phyloP scores from a whole-genome alignment of 2,888 invertebrate genomes.

The Phoronis australis region DNA sequence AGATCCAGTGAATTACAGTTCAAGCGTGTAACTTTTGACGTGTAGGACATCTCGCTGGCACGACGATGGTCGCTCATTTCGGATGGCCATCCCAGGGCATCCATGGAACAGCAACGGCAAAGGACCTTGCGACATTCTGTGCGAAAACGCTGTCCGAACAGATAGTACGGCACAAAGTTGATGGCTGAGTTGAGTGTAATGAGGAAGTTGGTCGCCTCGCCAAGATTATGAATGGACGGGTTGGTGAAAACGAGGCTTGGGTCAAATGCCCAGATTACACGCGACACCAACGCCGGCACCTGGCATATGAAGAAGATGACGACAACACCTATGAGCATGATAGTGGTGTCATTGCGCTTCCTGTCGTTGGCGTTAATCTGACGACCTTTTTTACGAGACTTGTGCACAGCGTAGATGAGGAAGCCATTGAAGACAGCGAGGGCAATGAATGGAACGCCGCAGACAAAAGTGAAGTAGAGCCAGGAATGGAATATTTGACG shows the following conservation, averaged over 20 bases:
- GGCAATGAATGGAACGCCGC: slow-evolving; percentile 47
- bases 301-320: slow-evolving; percentile 52
- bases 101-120: too few relatives aligned
- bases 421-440: slow-evolving; percentile 47
- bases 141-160: slow-evolving; percentile 49
- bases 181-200: slow-evolving; percentile 51
- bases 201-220: slow-evolving; percentile 48
- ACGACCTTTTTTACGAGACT: slow-evolving; percentile 37
- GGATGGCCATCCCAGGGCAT: too few relatives aligned
- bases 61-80: too few relatives aligned
- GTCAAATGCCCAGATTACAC: slow-evolving; percentile 47
- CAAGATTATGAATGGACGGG: slow-evolving; percentile 32
- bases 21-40: too few relatives aligned
- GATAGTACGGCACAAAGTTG: slow-evolving; percentile 52
- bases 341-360: slow-evolving; percentile 49
- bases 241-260: slow-evolving; percentile 12
- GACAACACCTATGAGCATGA: slow-evolving; percentile 52
- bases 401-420: slow-evolving; percentile 45
- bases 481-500: slow-evolving; percentile 45
- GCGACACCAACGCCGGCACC: slow-evolving; percentile 48
- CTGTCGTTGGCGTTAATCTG: slow-evolving; percentile 44
- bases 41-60: too few relatives aligned
- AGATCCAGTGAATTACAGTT: too few relatives aligned
- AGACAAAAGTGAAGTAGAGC: slow-evolving; percentile 47
- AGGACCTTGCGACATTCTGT: too few relatives aligned